Evolutionary conservation across 23 tunicate species (phyloP), one percentile per base, ranked within the genome.

Genomic region (Phallusia fumigata): DNA sequence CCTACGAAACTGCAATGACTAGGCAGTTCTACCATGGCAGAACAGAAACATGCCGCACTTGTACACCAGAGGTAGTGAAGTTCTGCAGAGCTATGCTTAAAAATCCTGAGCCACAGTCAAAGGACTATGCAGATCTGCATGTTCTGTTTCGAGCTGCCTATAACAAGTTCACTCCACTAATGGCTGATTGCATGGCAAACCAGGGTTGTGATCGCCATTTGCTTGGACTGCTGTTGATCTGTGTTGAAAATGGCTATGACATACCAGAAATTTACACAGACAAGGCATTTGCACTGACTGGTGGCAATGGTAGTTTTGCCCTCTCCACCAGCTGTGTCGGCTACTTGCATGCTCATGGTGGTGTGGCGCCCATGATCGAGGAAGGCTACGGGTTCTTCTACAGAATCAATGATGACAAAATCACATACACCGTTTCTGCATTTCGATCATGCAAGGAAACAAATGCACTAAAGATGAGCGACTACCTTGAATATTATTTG

Each of bases 361-460:
- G 80, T 30, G 98, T 94, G 31, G 94, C 94, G 32, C 98, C 98
- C 19, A 94, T 94, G 98, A 76, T 86, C 0, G 86, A 84, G 28
- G 50, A 94, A 85, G 98, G 98, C 15, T 94, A 94, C 51, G 98
- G 98, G n/a, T 88, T 76, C 73, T 94, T 94, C 75, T 94, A 94
- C 76, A 65, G 98, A 0, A 94, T 94, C 16, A 89, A 94, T 76
- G 73, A 86, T 75, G 49, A 89, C 32, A 84, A 84, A 65, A 85
- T 94, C 18, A 28, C 86, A 8, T 85, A 81, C 34, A 74, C 90
- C 19, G 73, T 88, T 11, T 83, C 94, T 19, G 73, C 90, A 35
- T 94, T 82, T 76, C 89, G 89, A 15, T 85, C 90, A 18, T 76
- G 87, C 64, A 40, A 78, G 19, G 75, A 73, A 75, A 82, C 94